Evolutionary conservation across 2,797 vertebrate genomes (phyloP), one percentile per base, ranked within the genome.

Genomic region (Hydrolagus colliei): DNA sequence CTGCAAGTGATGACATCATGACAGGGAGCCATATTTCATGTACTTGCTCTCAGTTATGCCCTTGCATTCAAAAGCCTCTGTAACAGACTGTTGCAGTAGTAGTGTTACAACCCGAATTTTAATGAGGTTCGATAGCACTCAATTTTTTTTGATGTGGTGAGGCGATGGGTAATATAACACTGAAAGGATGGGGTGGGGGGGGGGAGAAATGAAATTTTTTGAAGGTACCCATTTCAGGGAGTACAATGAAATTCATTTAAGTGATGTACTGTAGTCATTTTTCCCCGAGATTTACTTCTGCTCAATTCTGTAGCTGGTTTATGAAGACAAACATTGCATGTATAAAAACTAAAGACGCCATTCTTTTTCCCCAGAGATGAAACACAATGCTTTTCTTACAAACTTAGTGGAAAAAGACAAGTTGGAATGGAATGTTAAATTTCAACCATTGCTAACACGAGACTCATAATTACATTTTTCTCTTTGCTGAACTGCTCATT

Each of bases 1-100:
- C 5, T 18, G 41, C 65, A 41, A 68, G 13, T 18, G 79, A 41
- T 35, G 32, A 68, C 20, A 82, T 41, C 79, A 41, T 84, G 71
- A 84, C 79, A 68, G 41, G 32, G 6, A 84, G 32, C 67, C 67
- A 52, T 35, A 84, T 84, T 84, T 84, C 32, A 84, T 11, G 71
- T 41, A 20, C 68, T 82, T 68, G 27, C 14, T 52, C 20, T 71
- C 13, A 4, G 79, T 68, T 71, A 20, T 84, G 68, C 71, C 52
- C 41, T 71, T 35, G 16, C 41, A 84, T 71, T 84, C 16, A 84
- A 71, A 71, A 16, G 71, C 27, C 6, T 84, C 41, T 84, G 79
- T 71, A 41, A 14, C 78, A 27, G 32, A 22, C 62, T 32, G 79
- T 84, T 12, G 16, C 79, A 84, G 32, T 65, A 67, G 79, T 20